Evolutionary conservation across 2,113 vertebrate species (phyloP), one percentile per base, ranked within the genome.

Genomic region (Steatornis caripensis): DNA sequence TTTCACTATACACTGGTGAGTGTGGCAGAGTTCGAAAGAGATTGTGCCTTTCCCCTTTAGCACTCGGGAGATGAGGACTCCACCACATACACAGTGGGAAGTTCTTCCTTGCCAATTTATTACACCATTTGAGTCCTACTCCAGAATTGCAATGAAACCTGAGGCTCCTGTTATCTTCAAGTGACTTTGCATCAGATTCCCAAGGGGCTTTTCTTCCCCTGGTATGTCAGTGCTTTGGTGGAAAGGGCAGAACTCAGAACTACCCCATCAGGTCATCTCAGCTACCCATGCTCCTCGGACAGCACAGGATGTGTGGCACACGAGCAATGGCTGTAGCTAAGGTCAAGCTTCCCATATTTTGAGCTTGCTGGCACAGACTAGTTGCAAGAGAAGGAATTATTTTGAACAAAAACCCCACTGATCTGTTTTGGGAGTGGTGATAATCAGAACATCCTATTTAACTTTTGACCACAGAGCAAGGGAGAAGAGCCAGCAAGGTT

Each of bases 361-460:
- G 74, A 97, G 85, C 74, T 95, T 93, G 74, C 54, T 95, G 95
- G 91, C 89, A 82, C 77, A 82, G 87, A 82, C 34, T 29, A 96
- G 27, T 74, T 87, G 65, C 80, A 91, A 65, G 76, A 90, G 89
- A 62, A 94, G 74, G 65, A 96, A 89, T 93, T 95, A 96, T 91
- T 97, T 83, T 87, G 93, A 92, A 95, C 71, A 92, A 93, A 80
- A 93, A 51, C 49, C 77, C 54, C 54, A 96, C 91, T 92, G 80
- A 84, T 97, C 87, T 96, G 92, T 95, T 97, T 97, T 95, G 97
- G 91, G 96, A 96, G 95, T 95, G 96, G 96, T 92, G 89, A 94
- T 94, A 80, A 96, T 93, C 93, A 95, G 97, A 93, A 96, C 87
- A 95, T 87, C 87, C 95, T 94, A 93, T 96, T 97, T 94, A 95